Base-by-base conservation (phyloP, 2,797 vertebrate species). In the Enteromius paludinosus region DNA sequence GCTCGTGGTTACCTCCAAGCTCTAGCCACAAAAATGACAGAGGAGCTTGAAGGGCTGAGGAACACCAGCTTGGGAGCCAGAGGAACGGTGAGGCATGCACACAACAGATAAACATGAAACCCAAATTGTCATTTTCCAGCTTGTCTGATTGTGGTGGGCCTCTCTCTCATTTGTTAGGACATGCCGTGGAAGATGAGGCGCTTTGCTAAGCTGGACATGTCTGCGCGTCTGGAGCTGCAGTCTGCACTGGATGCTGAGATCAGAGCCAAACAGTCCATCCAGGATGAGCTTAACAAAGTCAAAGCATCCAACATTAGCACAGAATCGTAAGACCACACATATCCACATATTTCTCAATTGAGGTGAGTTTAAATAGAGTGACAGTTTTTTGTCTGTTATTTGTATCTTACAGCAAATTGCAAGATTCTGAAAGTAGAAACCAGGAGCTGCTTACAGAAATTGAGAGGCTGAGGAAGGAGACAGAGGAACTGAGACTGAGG, bases 111-210 rank as follows among this genome's bases (percentile, higher is more conserved):
- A 61, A 64, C 20, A 62, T 69, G 38, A 43, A 52, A 65, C 18
- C 20, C 25, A 35, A 4, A 45, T 56, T 59, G 17, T 65, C 33
- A 10, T 62, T 10, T 30, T 38, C 10, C n/a, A 30, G 15, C 47
- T 38, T 33, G 11, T 78, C 25, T 78, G 52, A 68, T 65, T 65
- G 54, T 20, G 59, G n/a, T 59, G 56, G 41, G n/a, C 76, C 43
- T 62, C 3, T 62, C 3, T 73, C 28, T 78, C 15, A 62, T 9
- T 69, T 84, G 73, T 23, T 86, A 99, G 98, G 98, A 99, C 91
- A 99, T 99, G 97, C 98, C 97, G 0, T 99, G 98, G 98, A 99
- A 99, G 93, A 98, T 99, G 97, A 95, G 98, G 0, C 97, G 98
- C 77, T 98, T 99, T 43, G 97, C 97, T 64, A 99, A 99, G 93